phyloP scores from a whole-genome alignment of 2,888 invertebrate genomes.

The Encarsia formosa region DNA sequence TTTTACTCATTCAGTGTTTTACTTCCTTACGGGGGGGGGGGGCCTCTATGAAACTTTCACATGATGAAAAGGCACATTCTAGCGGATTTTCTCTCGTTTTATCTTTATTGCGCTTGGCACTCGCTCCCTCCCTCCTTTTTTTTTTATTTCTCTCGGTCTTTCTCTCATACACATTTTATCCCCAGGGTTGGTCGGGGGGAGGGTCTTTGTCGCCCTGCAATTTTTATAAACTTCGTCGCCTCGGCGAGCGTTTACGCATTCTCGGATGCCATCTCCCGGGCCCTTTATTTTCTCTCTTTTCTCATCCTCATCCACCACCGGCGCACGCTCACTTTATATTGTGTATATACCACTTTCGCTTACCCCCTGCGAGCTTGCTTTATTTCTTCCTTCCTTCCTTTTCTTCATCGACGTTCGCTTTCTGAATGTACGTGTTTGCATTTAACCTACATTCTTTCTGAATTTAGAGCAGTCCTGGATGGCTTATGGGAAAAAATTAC shows the following conservation, averaged over 20 bases:
- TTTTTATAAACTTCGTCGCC: conserved; percentile 21
- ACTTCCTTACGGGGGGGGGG: too few relatives aligned
- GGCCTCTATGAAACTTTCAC: conserved; percentile 18
- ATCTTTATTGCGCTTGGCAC: conserved; percentile 10
- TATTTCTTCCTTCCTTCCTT: conserved; percentile 4
- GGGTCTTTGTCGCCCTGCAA: conserved; percentile 16
- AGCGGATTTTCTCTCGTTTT: conserved; percentile 21
- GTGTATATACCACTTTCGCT: conserved; percentile 7
- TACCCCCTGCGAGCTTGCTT: too few relatives aligned
- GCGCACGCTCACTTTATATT: neutral
- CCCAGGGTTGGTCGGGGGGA: too few relatives aligned
- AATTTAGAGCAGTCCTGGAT: neutral
- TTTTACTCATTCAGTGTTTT: neutral
- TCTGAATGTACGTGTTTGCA: conserved; percentile 17
- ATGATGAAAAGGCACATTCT: conserved; percentile 26
- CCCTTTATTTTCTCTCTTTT: neutral
- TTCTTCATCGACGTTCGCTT: conserved; percentile 10
- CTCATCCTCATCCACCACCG: neutral
- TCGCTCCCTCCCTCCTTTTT: neutral
- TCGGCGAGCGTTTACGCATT: conserved; percentile 3
- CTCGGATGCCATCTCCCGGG: neutral
- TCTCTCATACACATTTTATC: neutral
- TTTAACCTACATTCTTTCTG: conserved; percentile 20
- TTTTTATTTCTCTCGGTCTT: neutral
- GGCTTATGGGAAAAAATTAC: neutral